These are phyloP conservation scores for Pyrocephalus nanus DNA, from an alignment of 2,797 vertebrate species.

Conservation along the genomic window DNA sequence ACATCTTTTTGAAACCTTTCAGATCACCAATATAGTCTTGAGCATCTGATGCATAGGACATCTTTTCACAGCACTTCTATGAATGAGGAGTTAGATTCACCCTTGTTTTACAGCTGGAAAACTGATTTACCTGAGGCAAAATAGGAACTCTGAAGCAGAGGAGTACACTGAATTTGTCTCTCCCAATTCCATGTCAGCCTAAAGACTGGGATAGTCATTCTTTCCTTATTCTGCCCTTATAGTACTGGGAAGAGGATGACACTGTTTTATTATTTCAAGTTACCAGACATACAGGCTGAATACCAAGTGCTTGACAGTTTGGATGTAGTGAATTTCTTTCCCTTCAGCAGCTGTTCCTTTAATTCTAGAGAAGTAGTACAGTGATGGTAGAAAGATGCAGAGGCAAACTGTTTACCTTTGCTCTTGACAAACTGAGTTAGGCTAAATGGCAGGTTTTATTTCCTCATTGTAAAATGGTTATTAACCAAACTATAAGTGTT, in stretches of 20 bases:
- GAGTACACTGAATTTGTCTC: not conserved
- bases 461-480: not conserved
- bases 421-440: not conserved
- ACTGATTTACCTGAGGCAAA: not conserved
- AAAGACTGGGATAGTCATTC: not conserved
- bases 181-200: not conserved
- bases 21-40: not conserved
- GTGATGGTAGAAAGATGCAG: not conserved
- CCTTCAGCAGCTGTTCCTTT: not conserved
- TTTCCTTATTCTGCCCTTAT: not conserved
- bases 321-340: not conserved
- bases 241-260: not conserved
- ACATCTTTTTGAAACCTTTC: not conserved
- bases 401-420: not conserved
- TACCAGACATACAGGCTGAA: not conserved
- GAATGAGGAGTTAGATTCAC: not conserved
- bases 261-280: not conserved
- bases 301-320: not conserved
- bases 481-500: not conserved
- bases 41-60: not conserved
- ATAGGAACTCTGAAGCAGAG: not conserved
- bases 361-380: not conserved
- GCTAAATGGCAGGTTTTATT: not conserved
- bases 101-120: not conserved
- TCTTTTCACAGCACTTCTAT: not conserved